Conservation (phyloP, 2,888 invertebrate genomes). For the Slavum lentiscoides region DNA sequence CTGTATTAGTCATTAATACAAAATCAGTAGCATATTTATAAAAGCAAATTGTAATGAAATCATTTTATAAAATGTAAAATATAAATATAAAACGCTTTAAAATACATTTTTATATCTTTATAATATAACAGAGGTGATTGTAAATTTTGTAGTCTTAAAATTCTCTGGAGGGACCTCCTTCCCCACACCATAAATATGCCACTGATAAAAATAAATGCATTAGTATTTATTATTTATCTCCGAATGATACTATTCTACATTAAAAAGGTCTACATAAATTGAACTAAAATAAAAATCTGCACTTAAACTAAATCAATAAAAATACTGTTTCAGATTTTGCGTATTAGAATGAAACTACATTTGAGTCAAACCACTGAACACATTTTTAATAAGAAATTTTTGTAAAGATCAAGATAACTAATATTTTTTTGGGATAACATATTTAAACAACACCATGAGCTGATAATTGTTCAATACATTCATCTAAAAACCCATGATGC, state of each 20-base stretch:
- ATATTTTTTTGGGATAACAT: background rate
- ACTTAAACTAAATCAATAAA: background rate
- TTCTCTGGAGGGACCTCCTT: too few species aligned
- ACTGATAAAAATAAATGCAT: too few species aligned
- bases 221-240: too few species aligned
- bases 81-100: too few species aligned
- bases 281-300: background rate
- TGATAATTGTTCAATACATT: slow-evolving; percentile 66
- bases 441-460: slow-evolving; percentile 63
- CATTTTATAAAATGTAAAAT: too few species aligned
- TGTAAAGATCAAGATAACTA: background rate
- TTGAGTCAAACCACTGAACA: background rate
- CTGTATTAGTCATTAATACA: too few species aligned
- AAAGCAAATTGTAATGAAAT: too few species aligned
- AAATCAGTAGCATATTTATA: too few species aligned
- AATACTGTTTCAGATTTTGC: background rate
- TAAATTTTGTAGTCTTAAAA: too few species aligned
- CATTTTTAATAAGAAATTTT: background rate
- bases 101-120: too few species aligned
- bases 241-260: background rate
- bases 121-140: too few species aligned
- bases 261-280: background rate
- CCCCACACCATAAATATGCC: too few species aligned
- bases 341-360: background rate
- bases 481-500: slow-evolving; percentile 75